Evolutionary conservation across 1,140 invertebrate genomes (phyloP), one percentile per base, ranked within the genome.

Genomic region (Camponotus vicinus): DNA sequence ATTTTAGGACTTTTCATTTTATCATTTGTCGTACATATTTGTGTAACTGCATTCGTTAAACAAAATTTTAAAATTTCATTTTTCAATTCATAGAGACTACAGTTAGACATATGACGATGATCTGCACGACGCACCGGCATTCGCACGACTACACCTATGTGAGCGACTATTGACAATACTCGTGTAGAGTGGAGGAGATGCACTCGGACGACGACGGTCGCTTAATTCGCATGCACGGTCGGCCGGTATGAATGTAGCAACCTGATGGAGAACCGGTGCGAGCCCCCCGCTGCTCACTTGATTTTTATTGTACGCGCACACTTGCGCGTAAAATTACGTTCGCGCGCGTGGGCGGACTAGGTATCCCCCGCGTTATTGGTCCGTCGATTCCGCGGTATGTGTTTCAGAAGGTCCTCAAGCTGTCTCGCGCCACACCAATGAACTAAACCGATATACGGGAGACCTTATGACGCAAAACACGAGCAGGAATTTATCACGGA

Each of bases 311-410:
- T 52, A 67, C 83, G 27, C 21, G 57, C 70, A 21, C 64, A 86
- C 64, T 49, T 27, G 70, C 76, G 34, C 27, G 86, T 71, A 66
- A 83, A 88, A 87, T 83, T 69, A 87, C 77, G 34, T 6, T 67
- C 49, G 3, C 52, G 9, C 34, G 40, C 75, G 40, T 86, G 90
- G 90, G 90, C 89, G 90, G 77, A 91, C 89, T 87, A 86, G 90
- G 67, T 89, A 85, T 86, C 55, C 66, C 66, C 71, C 69, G 69
- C 45, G 85, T 86, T 89, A 80, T 86, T 88, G 27, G 64, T 71
- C 86, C 79, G 88, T 71, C 78, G 83, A 84, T 86, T 91, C 85
- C 77, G 78, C 82, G 88, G 88, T 90, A 87, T 83, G 83, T 80
- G 73, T 87, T 87, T 87, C 73, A 87, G 71, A 55, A 34, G 80